Base-by-base conservation (phyloP, 1,140 invertebrate genomes). In the Sarcophaga bullata region DNA sequence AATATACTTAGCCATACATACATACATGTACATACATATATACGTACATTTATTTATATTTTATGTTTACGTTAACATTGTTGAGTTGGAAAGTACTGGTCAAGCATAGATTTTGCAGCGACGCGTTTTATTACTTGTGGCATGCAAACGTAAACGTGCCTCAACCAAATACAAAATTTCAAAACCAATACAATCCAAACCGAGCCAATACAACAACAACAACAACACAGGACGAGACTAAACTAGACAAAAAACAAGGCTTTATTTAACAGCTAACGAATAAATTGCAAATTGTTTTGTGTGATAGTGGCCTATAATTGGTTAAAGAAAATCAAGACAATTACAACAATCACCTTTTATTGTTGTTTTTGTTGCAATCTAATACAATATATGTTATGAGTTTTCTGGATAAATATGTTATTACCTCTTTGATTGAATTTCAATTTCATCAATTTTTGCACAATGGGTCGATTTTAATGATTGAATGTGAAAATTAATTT, bases 251-350 rank as follows among this genome's bases (percentile, higher is more conserved):
- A 37, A 37, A 37, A 37, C 25, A 37, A 19, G 17, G 62, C 62
- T 72, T 72, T 72, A 25, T 72, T 72, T 25, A 25, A 17, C 73
- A 68, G n/a, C 62, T 49, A 76, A 73, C 25, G 19, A 76, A 48
- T 48, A 48, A 78, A 78, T 78, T 78, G 48, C 75, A 78, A 78
- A 52, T 78, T 78, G 48, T 78, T 52, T 68, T 46, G 8, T 78
- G 48, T 78, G 75, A 78, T 78, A 78, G 75, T 78, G 75, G 75
- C 75, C 75, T 78, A 78, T 78, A 52, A 78, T 78, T 78, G 75
- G 48, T 9, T 19, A 50, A 50, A 78, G 48, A 78, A 78, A 78
- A 46, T 47, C 47, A 10, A 75, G 37, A 52, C 48, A 78, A 78
- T 50, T 50, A 50, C 48, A 58, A n/a, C 54, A 58, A 58, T 58